Percentiles rank a stretch among this genome's conserved stretches.
phyloP scores from a whole-genome alignment of 2,797 vertebrate genomes.

The Gouania willdenowi region DNA sequence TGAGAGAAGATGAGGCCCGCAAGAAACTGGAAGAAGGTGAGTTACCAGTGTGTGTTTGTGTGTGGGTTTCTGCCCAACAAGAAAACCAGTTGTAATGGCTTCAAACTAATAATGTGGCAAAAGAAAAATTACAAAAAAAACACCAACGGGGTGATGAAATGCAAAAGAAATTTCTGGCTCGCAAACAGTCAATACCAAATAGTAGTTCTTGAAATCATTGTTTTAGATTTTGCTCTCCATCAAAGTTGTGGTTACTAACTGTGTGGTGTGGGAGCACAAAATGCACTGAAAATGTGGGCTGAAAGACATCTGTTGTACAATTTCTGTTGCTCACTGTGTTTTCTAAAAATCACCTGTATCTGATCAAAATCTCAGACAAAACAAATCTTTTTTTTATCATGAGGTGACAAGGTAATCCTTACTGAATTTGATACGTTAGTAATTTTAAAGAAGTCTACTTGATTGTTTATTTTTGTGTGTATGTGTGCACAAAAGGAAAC shows the following conservation, averaged over 20 bases:
- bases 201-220: not conserved
- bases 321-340: conserved; percentile 1
- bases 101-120: not conserved
- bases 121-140: not conserved
- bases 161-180: not conserved
- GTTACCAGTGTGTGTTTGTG: conserved; percentile 1
- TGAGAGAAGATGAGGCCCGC: conserved; percentile 85
- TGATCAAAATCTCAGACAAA: conserved; percentile 9
- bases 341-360: conserved; percentile 7
- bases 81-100: not conserved
- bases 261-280: conserved; percentile 3
- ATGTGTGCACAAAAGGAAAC: not conserved
- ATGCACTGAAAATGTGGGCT: not conserved
- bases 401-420: not conserved
- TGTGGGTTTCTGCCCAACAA: conserved; percentile 4
- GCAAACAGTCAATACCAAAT: not conserved
- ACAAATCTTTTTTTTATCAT: not conserved
- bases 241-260: conserved; percentile 1
- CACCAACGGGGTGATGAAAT: not conserved
- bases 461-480: not conserved
- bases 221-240: not conserved
- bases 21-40: conserved; percentile 88
- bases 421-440: not conserved
- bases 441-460: not conserved
- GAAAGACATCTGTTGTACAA: conserved; percentile 11